Conservation (phyloP, 2,888 invertebrate genomes). For the Chorisops tibialis region DNA sequence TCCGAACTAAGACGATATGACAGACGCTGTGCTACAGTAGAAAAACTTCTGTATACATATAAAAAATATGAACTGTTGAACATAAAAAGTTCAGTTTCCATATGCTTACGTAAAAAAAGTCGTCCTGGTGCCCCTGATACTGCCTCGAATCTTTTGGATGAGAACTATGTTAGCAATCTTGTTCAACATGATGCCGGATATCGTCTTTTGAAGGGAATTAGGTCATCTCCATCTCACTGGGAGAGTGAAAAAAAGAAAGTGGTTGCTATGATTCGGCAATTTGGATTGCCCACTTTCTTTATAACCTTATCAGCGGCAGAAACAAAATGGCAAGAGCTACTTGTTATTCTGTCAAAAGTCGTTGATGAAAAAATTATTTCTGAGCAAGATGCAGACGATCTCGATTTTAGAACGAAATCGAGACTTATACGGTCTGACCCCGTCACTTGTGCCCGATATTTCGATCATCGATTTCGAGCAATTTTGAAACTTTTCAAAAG, state of each 20-base stretch:
- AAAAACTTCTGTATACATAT: background rate
- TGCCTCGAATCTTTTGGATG: constrained; percentile 30
- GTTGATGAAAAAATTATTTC: constrained; percentile 22
- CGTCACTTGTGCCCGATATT: constrained; percentile 36
- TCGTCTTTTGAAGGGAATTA: constrained; percentile 31
- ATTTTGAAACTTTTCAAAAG: constrained; percentile 11
- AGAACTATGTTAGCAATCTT: constrained; percentile 32
- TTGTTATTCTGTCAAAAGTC: constrained; percentile 25
- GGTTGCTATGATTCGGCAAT: constrained; percentile 18
- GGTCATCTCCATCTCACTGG: constrained; percentile 37
- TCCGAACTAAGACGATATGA: background rate
- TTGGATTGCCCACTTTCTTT: constrained; percentile 15
- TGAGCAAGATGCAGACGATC: constrained; percentile 27
- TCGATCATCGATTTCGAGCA: constrained; percentile 7
- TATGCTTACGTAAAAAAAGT: constrained; percentile 36
- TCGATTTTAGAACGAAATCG: constrained; percentile 31
- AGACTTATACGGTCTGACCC: constrained; percentile 36
- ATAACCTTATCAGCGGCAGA: constrained; percentile 28
- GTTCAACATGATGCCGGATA: constrained; percentile 33
- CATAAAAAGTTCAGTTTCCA: constrained; percentile 8
- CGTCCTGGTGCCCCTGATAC: constrained; percentile 26
- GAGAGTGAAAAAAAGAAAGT: constrained; percentile 35
- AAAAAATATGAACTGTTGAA: background rate
- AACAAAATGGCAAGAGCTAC: constrained; percentile 33
- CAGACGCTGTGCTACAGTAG: background rate